Percentiles rank a stretch among this genome's conserved stretches.
Evolutionary conservation across 2,797 vertebrate species (phyloP).

Genomic region (Ctenopoma multispine): DNA sequence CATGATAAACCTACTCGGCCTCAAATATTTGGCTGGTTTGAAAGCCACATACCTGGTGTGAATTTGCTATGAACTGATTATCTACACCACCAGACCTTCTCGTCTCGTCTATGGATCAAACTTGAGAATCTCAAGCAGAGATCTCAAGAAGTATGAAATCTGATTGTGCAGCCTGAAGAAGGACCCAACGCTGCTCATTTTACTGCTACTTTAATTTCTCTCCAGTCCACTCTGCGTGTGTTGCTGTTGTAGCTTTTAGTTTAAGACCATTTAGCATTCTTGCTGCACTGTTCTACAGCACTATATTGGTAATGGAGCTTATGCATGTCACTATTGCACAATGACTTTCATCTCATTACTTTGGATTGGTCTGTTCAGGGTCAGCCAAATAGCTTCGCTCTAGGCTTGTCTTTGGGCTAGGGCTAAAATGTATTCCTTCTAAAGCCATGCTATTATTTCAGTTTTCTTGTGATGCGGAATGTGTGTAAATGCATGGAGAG

Average conservation of each 20-base stretch:
- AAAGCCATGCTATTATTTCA: slow-evolving; percentile 58
- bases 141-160: slow-evolving; percentile 34
- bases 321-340: slow-evolving; percentile 75
- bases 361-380: slow-evolving; percentile 42
- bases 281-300: slow-evolving; percentile 47
- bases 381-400: slow-evolving; percentile 53
- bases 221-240: slow-evolving; percentile 66
- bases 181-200: slow-evolving; percentile 8
- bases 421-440: slow-evolving; percentile 13
- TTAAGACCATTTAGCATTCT: slow-evolving; percentile 24
- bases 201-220: slow-evolving; percentile 41
- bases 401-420: slow-evolving; percentile 5
- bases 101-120: slow-evolving; percentile 7
- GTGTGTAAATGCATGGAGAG: slow-evolving; percentile 76
- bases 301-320: slow-evolving; percentile 51
- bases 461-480: slow-evolving; percentile 51
- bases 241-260: slow-evolving; percentile 43
- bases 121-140: slow-evolving; percentile 18
- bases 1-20: not conserved
- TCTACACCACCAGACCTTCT: slow-evolving; percentile 12
- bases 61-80: slow-evolving; percentile 14
- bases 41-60: slow-evolving; percentile 16
- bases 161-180: slow-evolving; percentile 21
- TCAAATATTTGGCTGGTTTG: slow-evolving; percentile 17
- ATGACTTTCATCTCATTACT: slow-evolving; percentile 54